Evolutionary conservation across 2,797 vertebrate species (phyloP).

Genomic region (Brachyrhaphis roseni): DNA sequence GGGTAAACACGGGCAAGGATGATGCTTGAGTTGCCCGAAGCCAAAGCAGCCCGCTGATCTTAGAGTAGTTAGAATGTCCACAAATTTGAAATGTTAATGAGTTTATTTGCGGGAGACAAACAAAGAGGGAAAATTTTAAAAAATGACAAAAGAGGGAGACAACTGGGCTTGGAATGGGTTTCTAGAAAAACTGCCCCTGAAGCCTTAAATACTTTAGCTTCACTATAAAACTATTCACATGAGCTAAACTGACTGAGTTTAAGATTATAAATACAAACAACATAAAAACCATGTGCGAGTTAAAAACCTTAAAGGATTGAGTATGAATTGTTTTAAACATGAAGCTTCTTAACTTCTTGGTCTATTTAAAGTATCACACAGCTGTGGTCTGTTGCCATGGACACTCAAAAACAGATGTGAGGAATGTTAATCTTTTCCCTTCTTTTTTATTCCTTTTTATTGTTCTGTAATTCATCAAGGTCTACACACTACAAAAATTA

Average conservation of each 20-base stretch:
- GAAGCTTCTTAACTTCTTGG: constrained; percentile 22
- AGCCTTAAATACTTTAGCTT: not conserved
- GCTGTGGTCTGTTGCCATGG: constrained; percentile 67
- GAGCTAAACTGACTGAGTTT: constrained; percentile 1
- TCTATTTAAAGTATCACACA: constrained; percentile 43
- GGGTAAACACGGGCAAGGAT: constrained; percentile 35
- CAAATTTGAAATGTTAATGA: constrained; percentile 64
- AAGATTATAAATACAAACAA: not conserved
- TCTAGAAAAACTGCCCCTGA: constrained; percentile 16
- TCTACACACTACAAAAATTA: constrained; percentile 34
- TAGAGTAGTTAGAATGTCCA: constrained; percentile 52
- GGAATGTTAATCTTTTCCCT: constrained; percentile 39
- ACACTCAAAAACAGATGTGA: constrained; percentile 51
- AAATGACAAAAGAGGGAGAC: constrained; percentile 12
- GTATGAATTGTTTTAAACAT: constrained; percentile 1
- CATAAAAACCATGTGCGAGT: constrained; percentile 4
- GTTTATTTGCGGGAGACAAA: constrained; percentile 21
- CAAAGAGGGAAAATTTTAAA: constrained; percentile 1
- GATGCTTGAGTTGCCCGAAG: constrained; percentile 47
- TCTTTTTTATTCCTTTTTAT: constrained; percentile 22
- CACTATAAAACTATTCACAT: not conserved
- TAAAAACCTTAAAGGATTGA: constrained; percentile 7
- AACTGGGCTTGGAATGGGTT: constrained; percentile 23
- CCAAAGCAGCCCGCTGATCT: constrained; percentile 55
- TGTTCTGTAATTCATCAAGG: constrained; percentile 13